These are phyloP conservation scores for Astreopora myriophthalma DNA, from an alignment of 64 coral and sea anemone species.

Conservation along the genomic window DNA sequence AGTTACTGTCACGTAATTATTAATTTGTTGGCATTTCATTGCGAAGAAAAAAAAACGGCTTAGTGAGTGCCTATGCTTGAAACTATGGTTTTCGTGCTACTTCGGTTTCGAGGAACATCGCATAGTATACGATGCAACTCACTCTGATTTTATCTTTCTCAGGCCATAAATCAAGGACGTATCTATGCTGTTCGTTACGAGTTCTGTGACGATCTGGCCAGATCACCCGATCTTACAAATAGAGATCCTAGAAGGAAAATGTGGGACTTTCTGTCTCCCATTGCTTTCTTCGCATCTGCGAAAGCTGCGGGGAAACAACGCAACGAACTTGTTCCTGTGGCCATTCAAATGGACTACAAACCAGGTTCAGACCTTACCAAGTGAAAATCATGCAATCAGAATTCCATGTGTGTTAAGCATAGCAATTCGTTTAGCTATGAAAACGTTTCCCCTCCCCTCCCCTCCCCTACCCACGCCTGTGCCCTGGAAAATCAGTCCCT, in stretches of 20 bases:
- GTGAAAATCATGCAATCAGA: background rate
- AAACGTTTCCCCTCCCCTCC: background rate
- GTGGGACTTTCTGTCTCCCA: constrained; percentile 49
- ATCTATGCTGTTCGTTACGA: constrained; percentile 54
- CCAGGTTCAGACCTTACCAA: background rate
- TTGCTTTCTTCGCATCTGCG: constrained; percentile 60
- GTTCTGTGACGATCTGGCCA: constrained; percentile 26
- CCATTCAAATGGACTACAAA: constrained; percentile 52
- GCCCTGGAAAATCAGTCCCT: too few species aligned
- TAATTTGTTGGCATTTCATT: too few species aligned
- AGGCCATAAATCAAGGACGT: constrained; percentile 52
- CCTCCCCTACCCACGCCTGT: too few species aligned
- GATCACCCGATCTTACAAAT: constrained; percentile 1
- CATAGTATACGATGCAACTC: background rate
- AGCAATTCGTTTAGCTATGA: background rate
- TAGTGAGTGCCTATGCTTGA: too few species aligned
- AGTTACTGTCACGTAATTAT: too few species aligned
- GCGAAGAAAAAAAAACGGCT: too few species aligned
- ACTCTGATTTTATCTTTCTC: background rate
- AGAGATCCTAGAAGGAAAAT: constrained; percentile 33
- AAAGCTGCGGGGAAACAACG: background rate
- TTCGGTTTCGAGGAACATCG: too few species aligned
- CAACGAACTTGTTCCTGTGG: constrained; percentile 6
- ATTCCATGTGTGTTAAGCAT: background rate
- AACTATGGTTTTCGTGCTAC: background rate